These are phyloP conservation scores for Etia nguti DNA, from an alignment of 2,113 vertebrate genomes.

Conservation along the genomic window DNA sequence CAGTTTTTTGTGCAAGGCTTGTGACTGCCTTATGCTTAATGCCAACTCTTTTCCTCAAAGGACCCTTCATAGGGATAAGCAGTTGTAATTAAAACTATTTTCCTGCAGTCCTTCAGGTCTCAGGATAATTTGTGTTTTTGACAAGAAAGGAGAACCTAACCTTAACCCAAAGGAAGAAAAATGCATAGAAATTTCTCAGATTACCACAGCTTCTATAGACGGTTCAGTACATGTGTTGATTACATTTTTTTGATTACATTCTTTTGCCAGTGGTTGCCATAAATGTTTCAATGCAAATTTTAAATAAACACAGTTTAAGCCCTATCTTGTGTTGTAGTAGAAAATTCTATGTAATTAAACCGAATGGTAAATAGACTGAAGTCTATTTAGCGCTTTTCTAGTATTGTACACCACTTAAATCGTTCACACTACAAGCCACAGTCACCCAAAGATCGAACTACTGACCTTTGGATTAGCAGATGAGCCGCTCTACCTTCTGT, in stretches of 20 bases:
- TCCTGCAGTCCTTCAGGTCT: background rate
- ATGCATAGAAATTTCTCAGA: background rate
- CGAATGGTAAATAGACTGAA: background rate
- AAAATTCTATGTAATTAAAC: background rate
- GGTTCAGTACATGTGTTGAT: background rate
- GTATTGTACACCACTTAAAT: background rate
- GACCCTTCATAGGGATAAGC: background rate
- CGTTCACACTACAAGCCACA: background rate
- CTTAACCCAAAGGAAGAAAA: background rate
- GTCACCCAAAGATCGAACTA: background rate
- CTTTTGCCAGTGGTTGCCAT: background rate
- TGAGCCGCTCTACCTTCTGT: background rate
- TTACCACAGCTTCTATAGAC: background rate
- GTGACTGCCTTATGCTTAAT: background rate
- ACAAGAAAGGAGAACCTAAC: background rate
- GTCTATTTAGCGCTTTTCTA: background rate
- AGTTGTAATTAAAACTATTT: background rate
- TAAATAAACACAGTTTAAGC: background rate
- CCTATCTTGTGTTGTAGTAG: background rate
- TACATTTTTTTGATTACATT: background rate
- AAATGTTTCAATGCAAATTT: background rate
- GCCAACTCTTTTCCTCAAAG: background rate
- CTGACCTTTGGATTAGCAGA: background rate
- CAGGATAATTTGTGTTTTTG: background rate
- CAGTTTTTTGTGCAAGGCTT: background rate